Evolutionary conservation across 2,113 vertebrate species (phyloP).

Genomic region (Gnathonemus longibarbis): DNA sequence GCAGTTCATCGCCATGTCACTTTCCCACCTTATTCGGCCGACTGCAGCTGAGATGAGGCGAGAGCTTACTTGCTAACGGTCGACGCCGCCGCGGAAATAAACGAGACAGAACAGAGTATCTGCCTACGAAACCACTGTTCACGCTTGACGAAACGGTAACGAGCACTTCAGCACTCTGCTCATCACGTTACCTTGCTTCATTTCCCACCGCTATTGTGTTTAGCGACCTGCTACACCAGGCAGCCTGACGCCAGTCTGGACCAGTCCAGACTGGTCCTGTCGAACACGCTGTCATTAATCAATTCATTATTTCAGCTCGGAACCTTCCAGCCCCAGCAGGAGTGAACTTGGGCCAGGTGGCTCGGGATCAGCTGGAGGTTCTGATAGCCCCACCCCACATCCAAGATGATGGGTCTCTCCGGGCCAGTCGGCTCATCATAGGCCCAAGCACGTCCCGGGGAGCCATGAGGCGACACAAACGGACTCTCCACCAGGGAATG

Average conservation of each 20-base stretch:
- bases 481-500: neutral
- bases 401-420: neutral
- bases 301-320: constrained; percentile 12
- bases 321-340: neutral
- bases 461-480: neutral
- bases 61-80: neutral
- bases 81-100: neutral
- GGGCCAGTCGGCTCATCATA: neutral
- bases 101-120: neutral
- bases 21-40: neutral
- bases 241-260: neutral
- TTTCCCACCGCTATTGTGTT: neutral
- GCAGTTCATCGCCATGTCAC: neutral
- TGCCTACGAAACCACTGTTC: neutral
- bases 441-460: neutral
- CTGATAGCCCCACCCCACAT: neutral
- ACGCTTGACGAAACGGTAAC: neutral
- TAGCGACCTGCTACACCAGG: neutral
- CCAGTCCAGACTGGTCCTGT: neutral
- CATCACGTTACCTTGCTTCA: neutral
- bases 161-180: neutral
- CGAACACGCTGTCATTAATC: constrained; percentile 1
- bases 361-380: neutral
- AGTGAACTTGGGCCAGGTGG: neutral
- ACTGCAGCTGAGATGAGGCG: neutral